phyloP scores from a whole-genome alignment of 2,888 invertebrate genomes.

The Philopedon plagiatum region DNA sequence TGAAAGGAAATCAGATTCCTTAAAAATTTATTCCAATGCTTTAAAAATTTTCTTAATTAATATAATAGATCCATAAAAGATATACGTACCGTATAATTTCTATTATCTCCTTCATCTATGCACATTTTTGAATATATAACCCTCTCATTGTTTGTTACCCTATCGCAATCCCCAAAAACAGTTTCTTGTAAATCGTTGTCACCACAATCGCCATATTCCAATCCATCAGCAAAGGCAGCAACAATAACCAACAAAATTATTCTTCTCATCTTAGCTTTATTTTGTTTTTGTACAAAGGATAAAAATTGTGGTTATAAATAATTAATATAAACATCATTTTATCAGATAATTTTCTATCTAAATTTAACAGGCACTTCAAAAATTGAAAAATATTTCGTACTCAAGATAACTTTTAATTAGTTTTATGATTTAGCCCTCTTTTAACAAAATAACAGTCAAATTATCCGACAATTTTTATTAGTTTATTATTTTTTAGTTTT shows the following conservation, averaged over 20 bases:
- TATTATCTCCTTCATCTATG: conserved; percentile 5
- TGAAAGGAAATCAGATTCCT: too few relatives aligned
- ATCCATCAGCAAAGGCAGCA: background rate
- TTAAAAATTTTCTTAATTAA: too few relatives aligned
- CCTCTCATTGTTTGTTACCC: background rate
- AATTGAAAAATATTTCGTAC: too few relatives aligned
- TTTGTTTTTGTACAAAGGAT: background rate
- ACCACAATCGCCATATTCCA: background rate
- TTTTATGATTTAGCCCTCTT: too few relatives aligned
- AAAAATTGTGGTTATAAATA: background rate
- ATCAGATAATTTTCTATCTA: background rate
- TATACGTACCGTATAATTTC: conserved; percentile 19
- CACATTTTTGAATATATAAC: conserved; percentile 13
- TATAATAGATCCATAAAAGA: too few relatives aligned
- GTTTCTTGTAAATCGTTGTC: background rate
- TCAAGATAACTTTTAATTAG: too few relatives aligned
- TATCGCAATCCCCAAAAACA: background rate
- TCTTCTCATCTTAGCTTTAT: background rate
- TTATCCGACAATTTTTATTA: too few relatives aligned
- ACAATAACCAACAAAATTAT: background rate
- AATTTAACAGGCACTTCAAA: background rate
- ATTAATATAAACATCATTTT: background rate
- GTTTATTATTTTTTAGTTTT: too few relatives aligned
- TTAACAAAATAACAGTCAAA: too few relatives aligned
- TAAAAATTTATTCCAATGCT: too few relatives aligned